Base-by-base conservation (phyloP, 2,888 invertebrate species). In the Drosophila testacea region DNA sequence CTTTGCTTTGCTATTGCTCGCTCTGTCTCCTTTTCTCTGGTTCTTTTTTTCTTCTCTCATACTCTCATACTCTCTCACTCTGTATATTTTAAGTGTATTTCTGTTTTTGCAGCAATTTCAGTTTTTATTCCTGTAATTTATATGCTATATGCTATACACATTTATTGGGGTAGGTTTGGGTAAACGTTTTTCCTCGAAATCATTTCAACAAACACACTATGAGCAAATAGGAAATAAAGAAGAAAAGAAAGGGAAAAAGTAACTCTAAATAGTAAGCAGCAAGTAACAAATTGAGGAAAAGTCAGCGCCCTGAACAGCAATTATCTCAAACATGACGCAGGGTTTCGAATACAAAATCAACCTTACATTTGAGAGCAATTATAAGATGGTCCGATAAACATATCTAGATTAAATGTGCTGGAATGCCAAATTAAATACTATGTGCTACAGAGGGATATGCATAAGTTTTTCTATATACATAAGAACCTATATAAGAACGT, bases 101-200 rank as follows among this genome's bases (percentile, higher is more conserved):
- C 78, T 81, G 76, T 83, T 86, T 83, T 86, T 83, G 73, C 79
- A 85, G 86, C 86, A 86, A 83, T 86, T 83, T 86, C 79, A 79
- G 86, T 83, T 86, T 83, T 83, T 83, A 86, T 86, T 83, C 74
- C 70, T 56, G 83, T 85, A 83, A 85, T 85, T 85, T 85, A 83
- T 83, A 83, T 85, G 77, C 83, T 69, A 48, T 72, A 65, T 55
- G 56, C 63, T 42, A 13, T 64, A 70, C 66, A 76, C 77, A 79
- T 69, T 76, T 81, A 81, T 84, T 83, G 83, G 77, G 66, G 78
- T 70, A 81, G 79, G 84, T 83, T 77, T 75, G 79, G 71, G 86
- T 83, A 84, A 84, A 83, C 79, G 86, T 57, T 81, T 86, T 81
- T 73, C 72, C 68, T 60, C 57, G 65, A 79, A 75, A 73, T 70